Evolutionary conservation across 2,113 vertebrate genomes (phyloP), one percentile per base, ranked within the genome.

Genomic region (Centropus bengalensis): DNA sequence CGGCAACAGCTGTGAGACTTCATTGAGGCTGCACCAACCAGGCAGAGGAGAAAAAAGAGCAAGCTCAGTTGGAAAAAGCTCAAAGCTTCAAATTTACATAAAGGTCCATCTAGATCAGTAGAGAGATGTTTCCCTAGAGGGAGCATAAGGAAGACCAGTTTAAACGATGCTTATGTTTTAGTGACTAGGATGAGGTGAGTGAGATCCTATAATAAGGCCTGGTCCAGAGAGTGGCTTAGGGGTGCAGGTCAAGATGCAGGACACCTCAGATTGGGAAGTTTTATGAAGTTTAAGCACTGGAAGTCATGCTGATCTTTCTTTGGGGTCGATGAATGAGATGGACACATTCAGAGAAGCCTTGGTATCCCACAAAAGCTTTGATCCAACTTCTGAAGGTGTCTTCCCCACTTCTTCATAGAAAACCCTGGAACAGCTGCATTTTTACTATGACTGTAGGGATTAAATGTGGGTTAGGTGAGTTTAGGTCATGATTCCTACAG

Each of bases 151-250:
- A 86, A 33, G 27, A 66, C 5, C 11, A 47, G 16, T 17, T 77
- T 38, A 38, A 63, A 56, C 3, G 20, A 26, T 22, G 28, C 4
- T 20, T 63, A 20, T 56, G 1, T 75, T 82, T 70, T 26, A 22
- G 71, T 58, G 4, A 52, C 14, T 20, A 44, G 33, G 36, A 32
- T 60, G 44, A 59, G 13, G 5, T 63, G 36, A 26, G 26, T 58
- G 47, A 38, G 22, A 14, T 51, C 18, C 47, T 52, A 0, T 0
- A 6, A 0, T 18, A 18, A 33, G 14, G 10, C 14, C 23, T 83
- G 28, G 5, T 89, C 40, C 54, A 21, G 33, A 49, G 30, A 9
- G 19, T 20, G 42, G 4, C n/a, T 77, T 28, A 15, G 40, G 22
- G 27, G 18, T 13, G 16, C 16, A 56, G 27, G 11, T 16, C 64